phyloP scores from a whole-genome alignment of 2,797 vertebrate species.

The Sus cebifrons region DNA sequence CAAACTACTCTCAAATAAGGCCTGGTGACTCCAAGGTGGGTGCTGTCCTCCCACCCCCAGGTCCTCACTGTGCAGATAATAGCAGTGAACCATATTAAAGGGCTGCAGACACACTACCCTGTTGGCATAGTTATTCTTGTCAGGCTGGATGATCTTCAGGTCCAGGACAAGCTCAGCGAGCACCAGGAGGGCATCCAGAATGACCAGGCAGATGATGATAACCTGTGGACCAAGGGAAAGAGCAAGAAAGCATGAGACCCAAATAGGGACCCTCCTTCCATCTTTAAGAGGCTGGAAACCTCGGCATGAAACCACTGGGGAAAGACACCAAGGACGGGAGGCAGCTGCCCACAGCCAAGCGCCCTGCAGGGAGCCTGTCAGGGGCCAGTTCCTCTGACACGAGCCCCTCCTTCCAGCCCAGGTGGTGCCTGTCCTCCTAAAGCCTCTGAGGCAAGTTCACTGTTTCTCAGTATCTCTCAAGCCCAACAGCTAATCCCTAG shows the following conservation, averaged over 20 bases:
- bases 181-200: slow-evolving; percentile 96
- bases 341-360: not conserved
- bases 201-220: slow-evolving; percentile 94
- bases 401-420: not conserved
- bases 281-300: not conserved
- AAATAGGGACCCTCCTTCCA: no score
- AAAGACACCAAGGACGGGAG: not conserved
- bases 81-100: accelerated
- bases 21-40: not conserved
- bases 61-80: not conserved
- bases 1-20: not conserved
- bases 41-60: not conserved
- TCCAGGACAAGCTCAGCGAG: slow-evolving; percentile 96
- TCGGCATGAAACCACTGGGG: not conserved
- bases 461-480: not conserved
- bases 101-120: slow-evolving; percentile 89
- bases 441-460: not conserved
- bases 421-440: not conserved
- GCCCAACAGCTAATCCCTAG: slow-evolving; percentile 8
- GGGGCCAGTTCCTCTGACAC: not conserved
- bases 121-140: slow-evolving; percentile 91
- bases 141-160: slow-evolving; percentile 92
- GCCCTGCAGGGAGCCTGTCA: not conserved
- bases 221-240: slow-evolving; percentile 89
- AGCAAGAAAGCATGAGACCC: not conserved